Percentiles rank a stretch among this genome's conserved stretches.
phyloP scores from a whole-genome alignment of 2,113 vertebrate genomes.

The Scolopax mira region DNA sequence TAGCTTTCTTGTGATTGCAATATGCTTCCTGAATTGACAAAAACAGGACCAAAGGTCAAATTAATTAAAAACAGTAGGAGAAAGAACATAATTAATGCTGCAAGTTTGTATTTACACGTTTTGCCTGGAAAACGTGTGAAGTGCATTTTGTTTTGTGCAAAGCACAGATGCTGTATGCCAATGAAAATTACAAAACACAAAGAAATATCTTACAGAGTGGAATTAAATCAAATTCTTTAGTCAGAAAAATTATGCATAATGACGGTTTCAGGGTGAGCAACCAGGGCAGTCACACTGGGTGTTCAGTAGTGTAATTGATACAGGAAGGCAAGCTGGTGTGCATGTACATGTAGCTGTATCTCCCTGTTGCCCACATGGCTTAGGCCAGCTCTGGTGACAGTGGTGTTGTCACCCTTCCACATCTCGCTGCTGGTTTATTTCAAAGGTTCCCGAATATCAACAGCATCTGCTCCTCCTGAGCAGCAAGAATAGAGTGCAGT shows the following conservation, averaged over 20 bases:
- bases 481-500: background rate
- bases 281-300: background rate
- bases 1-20: conserved; percentile 26
- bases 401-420: background rate
- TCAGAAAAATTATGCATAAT: background rate
- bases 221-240: background rate
- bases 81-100: background rate
- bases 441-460: background rate
- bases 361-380: background rate
- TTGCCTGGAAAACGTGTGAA: background rate
- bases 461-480: background rate
- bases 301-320: accelerated
- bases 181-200: background rate
- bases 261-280: background rate
- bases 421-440: background rate
- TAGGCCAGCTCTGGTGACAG: background rate
- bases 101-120: background rate
- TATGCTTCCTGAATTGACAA: conserved; percentile 13
- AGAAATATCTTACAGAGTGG: background rate
- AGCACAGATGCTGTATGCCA: background rate
- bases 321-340: background rate
- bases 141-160: background rate
- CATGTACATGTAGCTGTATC: accelerated
- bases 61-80: conserved; percentile 50
- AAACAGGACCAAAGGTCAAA: conserved; percentile 50